Conservation (phyloP, 1,140 invertebrate genomes). For the Bactericera cockerelli region DNA sequence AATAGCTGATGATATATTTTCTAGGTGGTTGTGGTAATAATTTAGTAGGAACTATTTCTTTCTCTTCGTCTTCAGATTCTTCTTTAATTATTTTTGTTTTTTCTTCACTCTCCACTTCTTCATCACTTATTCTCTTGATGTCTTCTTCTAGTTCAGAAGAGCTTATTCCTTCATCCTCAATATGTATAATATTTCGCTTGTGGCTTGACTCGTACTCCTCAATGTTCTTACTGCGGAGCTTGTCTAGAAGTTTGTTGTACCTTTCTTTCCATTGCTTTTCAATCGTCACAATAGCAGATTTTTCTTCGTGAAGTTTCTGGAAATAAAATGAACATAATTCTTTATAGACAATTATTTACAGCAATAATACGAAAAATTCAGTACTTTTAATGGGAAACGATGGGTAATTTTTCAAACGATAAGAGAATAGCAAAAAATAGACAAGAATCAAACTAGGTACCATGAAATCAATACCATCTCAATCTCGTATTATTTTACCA, state of each 20-base stretch:
- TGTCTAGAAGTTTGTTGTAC: conserved; percentile 16
- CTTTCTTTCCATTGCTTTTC: conserved; percentile 25
- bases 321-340: background rate
- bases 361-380: too few species aligned
- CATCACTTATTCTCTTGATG: conserved; percentile 1
- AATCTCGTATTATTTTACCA: too few species aligned
- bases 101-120: conserved; percentile 26
- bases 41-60: conserved; percentile 42
- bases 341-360: too few species aligned
- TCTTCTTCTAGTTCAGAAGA: conserved; percentile 44
- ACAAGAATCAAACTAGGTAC: too few species aligned
- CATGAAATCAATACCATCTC: too few species aligned
- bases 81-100: conserved; percentile 11
- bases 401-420: too few species aligned
- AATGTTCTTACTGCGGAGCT: background rate
- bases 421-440: too few species aligned
- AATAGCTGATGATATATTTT: conserved; percentile 15
- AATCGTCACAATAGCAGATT: conserved; percentile 32
- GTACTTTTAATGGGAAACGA: too few species aligned
- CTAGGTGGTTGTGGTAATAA: conserved; percentile 43
- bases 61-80: conserved; percentile 28
- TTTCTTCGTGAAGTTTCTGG: conserved; percentile 62
- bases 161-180: conserved; percentile 70
- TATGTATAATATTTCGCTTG: conserved; percentile 45
- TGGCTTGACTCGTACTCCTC: conserved; percentile 15